Conservation (phyloP, 2,888 invertebrate species). For the Eupithecia insigniata region DNA sequence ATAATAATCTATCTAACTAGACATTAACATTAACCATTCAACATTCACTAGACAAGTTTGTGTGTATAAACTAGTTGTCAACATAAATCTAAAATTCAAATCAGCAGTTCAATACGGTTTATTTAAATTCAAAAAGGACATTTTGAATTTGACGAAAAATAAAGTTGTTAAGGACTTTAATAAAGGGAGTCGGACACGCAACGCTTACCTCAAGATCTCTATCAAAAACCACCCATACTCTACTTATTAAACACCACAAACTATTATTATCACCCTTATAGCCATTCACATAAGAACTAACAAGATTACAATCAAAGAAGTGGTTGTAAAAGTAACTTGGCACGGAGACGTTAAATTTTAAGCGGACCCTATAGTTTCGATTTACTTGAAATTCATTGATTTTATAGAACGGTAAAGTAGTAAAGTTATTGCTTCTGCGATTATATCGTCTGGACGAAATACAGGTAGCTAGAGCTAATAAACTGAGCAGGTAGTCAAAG, state of each 20-base stretch:
- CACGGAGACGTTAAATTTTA: slow-evolving; percentile 62
- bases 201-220: slow-evolving; percentile 65
- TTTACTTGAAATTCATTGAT: slow-evolving; percentile 40
- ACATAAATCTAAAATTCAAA: slow-evolving; percentile 74
- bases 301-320: slow-evolving; percentile 28
- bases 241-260: slow-evolving; percentile 53
- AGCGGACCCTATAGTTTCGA: slow-evolving; percentile 49
- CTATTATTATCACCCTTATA: slow-evolving; percentile 54
- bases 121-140: slow-evolving; percentile 61
- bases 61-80: slow-evolving; percentile 11
- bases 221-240: slow-evolving; percentile 65
- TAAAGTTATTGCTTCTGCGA: slow-evolving; percentile 27
- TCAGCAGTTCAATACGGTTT: slow-evolving; percentile 63
- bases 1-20: slow-evolving; percentile 5
- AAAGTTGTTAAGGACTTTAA: slow-evolving; percentile 72
- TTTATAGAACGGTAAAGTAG: slow-evolving; percentile 31
- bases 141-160: slow-evolving; percentile 72
- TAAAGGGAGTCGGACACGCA: slow-evolving; percentile 68
- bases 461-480: slow-evolving; percentile 19
- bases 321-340: slow-evolving; percentile 41
- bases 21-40: slow-evolving; percentile 4
- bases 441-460: slow-evolving; percentile 22
- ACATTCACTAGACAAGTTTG: slow-evolving; percentile 7
- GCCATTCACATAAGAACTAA: slow-evolving; percentile 32
- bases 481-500: slow-evolving; percentile 13